phyloP scores from a whole-genome alignment of 2,797 vertebrate genomes.

The Centroberyx gerrardi region DNA sequence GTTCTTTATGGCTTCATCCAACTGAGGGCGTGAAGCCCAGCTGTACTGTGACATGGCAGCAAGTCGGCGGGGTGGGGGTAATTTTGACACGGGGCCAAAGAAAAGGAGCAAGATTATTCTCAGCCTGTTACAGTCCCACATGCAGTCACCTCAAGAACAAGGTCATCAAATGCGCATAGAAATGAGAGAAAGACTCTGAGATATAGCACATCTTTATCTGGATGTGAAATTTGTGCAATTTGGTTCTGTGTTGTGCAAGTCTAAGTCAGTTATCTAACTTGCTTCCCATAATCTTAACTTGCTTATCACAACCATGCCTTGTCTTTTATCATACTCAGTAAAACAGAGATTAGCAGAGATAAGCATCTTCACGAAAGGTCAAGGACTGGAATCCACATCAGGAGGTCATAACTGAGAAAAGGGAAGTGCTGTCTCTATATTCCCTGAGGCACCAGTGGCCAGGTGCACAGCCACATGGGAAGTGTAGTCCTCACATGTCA shows the following conservation, averaged over 20 bases:
- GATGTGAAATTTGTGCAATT: slow-evolving; percentile 8
- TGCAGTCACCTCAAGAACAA: not conserved
- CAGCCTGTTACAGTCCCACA: not conserved
- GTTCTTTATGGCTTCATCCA: slow-evolving; percentile 39
- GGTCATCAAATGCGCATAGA: not conserved
- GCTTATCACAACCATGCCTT: not conserved
- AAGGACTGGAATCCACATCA: slow-evolving; percentile 14
- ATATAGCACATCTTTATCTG: not conserved
- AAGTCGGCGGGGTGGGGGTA: not conserved
- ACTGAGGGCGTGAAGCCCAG: slow-evolving; percentile 13
- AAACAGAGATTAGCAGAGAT: slow-evolving; percentile 21
- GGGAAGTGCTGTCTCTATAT: not conserved
- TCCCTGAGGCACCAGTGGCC: not conserved
- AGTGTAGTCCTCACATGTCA: not conserved
- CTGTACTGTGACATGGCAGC: not conserved
- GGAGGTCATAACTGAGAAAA: not conserved
- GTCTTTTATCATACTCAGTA: slow-evolving; percentile 38
- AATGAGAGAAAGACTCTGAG: not conserved
- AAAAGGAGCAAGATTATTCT: slow-evolving; percentile 2
- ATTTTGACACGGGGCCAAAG: not conserved
- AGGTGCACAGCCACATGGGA: slow-evolving; percentile 5
- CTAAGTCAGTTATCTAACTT: not conserved
- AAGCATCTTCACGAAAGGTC: slow-evolving; percentile 39
- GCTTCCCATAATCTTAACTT: slow-evolving; percentile 4
- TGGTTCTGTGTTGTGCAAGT: not conserved